These are phyloP conservation scores for Aythya fuligula DNA, from an alignment of 2,797 vertebrate genomes.

Conservation along the genomic window DNA sequence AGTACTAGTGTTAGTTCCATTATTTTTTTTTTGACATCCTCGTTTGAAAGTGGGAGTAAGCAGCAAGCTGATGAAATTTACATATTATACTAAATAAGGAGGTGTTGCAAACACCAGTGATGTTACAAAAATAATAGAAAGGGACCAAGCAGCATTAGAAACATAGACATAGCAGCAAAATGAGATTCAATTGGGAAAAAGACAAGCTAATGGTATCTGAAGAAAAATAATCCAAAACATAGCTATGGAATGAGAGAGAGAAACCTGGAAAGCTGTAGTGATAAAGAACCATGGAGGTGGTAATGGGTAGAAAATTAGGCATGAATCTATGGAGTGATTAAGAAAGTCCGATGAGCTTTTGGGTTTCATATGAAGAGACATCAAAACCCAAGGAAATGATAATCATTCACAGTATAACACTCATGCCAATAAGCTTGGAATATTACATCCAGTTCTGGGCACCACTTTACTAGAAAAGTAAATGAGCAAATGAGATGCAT, in stretches of 20 bases:
- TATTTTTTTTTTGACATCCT: background rate
- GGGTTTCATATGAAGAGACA: constrained; percentile 27
- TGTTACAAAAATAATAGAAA: background rate
- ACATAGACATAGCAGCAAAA: background rate
- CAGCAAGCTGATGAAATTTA: constrained; percentile 33
- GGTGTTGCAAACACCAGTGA: background rate
- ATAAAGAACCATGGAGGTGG: constrained; percentile 28
- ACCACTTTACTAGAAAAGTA: background rate
- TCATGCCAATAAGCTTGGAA: background rate
- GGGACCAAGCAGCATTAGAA: background rate
- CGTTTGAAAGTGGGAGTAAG: constrained; percentile 44
- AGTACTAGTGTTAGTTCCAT: background rate
- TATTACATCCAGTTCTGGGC: background rate
- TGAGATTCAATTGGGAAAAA: constrained; percentile 17
- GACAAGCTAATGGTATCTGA: background rate
- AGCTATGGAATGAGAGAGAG: background rate
- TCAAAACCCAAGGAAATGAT: constrained; percentile 9
- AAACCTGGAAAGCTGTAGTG: constrained; percentile 49
- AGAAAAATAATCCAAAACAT: constrained; percentile 17
- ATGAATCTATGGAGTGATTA: constrained; percentile 20
- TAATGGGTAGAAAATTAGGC: constrained; percentile 66
- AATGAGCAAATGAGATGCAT: background rate
- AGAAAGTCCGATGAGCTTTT: constrained; percentile 9
- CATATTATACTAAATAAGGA: background rate
- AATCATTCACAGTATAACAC: constrained; percentile 8